Evolutionary conservation across 2,113 vertebrate genomes (phyloP).

Genomic region (Gasterosteus aculeatus): DNA sequence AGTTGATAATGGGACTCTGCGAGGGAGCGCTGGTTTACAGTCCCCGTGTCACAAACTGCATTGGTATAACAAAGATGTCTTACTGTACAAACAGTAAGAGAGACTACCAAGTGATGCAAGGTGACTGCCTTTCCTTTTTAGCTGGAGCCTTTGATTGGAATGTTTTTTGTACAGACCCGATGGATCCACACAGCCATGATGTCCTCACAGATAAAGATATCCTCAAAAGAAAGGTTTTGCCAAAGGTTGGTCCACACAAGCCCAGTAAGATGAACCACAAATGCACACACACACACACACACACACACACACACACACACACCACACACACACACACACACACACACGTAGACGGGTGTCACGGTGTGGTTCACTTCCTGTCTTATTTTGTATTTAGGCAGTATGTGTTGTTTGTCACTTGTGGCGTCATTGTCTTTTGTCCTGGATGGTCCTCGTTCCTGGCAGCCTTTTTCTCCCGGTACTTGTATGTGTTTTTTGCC

Average conservation of each 20-base stretch:
- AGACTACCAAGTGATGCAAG: background rate
- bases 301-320: background rate
- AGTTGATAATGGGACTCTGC: no score
- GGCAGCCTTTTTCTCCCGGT: no score
- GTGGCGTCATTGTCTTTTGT: no score
- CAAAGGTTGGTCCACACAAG: background rate
- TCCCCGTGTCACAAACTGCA: no score
- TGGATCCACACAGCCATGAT: background rate
- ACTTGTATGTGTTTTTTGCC: no score
- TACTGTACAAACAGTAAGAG: no score
- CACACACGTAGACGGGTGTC: background rate
- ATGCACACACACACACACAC: background rate
- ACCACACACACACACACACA: background rate
- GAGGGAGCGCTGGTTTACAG: no score
- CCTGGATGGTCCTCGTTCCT: no score
- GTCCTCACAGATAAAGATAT: background rate
- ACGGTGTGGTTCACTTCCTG: no score
- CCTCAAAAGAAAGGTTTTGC: background rate
- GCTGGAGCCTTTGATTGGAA: background rate
- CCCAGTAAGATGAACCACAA: background rate
- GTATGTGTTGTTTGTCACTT: no score
- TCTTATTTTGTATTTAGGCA: no score
- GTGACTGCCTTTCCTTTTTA: background rate
- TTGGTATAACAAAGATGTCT: no score
- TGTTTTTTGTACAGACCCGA: background rate